phyloP scores from a whole-genome alignment of 64 coral and sea anemone genomes.

The Stichodactyla mertensii region DNA sequence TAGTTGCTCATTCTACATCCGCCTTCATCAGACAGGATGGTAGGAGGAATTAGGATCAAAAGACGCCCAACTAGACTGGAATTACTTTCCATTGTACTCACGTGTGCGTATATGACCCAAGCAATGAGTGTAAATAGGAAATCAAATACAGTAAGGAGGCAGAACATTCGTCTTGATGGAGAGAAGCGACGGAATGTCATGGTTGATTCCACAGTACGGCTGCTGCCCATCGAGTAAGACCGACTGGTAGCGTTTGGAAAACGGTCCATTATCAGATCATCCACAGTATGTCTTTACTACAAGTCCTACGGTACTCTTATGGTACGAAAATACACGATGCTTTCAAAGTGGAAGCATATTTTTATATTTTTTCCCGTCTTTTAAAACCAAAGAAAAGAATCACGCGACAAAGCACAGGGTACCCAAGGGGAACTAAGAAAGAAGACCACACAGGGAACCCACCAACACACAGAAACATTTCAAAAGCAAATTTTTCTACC shows the following conservation, averaged over 20 bases:
- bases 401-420: background rate
- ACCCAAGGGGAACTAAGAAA: background rate
- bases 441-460: background rate
- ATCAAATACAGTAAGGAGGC: conserved; percentile 67
- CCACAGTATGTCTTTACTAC: background rate
- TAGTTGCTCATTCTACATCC: background rate
- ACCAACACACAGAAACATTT: background rate
- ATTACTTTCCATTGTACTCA: conserved; percentile 37
- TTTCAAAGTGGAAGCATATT: background rate
- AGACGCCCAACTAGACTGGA: background rate
- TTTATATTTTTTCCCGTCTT: background rate
- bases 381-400: background rate
- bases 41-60: background rate
- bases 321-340: background rate
- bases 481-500: background rate
- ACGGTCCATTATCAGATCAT: background rate
- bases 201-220: background rate
- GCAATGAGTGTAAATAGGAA: conserved; percentile 72
- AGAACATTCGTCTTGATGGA: conserved; percentile 67
- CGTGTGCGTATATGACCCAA: conserved; percentile 80
- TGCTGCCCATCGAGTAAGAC: background rate
- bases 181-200: conserved; percentile 52
- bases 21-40: background rate
- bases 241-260: background rate
- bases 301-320: background rate